phyloP scores from a whole-genome alignment of 2,113 vertebrate species.

The Rattus norvegicus region GRCr8 NC_086024.1:33276501-33277000 shows the following conservation, averaged over 20 bases:
- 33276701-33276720: slow-evolving; percentile 23
- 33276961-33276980: slow-evolving; percentile 3
- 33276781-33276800: slow-evolving; percentile 53
- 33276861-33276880: slow-evolving; percentile 48
- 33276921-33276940: slow-evolving; percentile 51
- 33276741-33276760: slow-evolving; percentile 55
- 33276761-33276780: slow-evolving; percentile 27
- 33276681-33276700: slow-evolving; percentile 55
- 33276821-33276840: slow-evolving; percentile 72
- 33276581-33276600: slow-evolving; percentile 61
- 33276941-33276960: not conserved
- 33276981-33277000: slow-evolving; percentile 51
- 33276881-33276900: not conserved
- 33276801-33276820: slow-evolving; percentile 47
- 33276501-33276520: slow-evolving; percentile 62
- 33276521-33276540: slow-evolving; percentile 63
- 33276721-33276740: slow-evolving; percentile 64
- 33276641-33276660: slow-evolving; percentile 66
- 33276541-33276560: slow-evolving; percentile 63
- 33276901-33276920: not conserved
- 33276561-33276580: slow-evolving; percentile 72
- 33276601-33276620: slow-evolving; percentile 58
- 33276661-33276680: slow-evolving; percentile 37
- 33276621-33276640: slow-evolving; percentile 60
- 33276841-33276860: slow-evolving; percentile 54